Percentiles rank a stretch among this genome's conserved stretches.
phyloP scores from a whole-genome alignment of 2,888 invertebrate genomes.

The Heliconius erato region DNA sequence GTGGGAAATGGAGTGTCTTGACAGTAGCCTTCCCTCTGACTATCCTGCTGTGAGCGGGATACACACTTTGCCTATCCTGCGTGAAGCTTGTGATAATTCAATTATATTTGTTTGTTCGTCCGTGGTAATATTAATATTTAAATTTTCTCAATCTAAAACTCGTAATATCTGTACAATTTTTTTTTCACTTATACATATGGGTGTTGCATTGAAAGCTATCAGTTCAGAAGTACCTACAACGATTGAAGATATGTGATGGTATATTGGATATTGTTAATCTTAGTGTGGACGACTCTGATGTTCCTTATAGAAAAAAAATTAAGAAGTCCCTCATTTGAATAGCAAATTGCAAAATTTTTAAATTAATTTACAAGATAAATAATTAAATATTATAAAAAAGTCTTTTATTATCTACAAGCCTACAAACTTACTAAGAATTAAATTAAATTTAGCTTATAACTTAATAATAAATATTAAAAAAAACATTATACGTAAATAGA shows the following conservation, averaged over 20 bases:
- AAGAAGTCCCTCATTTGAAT: neutral
- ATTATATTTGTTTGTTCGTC: neutral
- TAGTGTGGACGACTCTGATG: neutral
- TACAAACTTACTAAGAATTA: neutral
- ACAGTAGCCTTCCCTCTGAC: no score
- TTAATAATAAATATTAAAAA: neutral
- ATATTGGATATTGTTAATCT: conserved; percentile 3
- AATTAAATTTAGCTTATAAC: neutral
- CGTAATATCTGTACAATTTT: neutral
- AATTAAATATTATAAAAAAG: neutral
- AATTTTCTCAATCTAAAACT: neutral
- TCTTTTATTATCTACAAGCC: no score
- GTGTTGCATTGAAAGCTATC: neutral
- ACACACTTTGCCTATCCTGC: no score
- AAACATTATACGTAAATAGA: neutral
- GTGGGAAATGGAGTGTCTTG: no score
- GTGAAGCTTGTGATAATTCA: neutral
- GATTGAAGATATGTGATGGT: neutral
- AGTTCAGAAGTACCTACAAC: neutral
- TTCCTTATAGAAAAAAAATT: neutral
- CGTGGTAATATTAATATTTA: neutral
- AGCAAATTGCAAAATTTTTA: neutral
- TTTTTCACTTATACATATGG: no score
- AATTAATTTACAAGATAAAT: neutral
- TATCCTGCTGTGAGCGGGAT: no score